Conservation (phyloP, 1,140 invertebrate species). For the Brachionus angularis region DNA sequence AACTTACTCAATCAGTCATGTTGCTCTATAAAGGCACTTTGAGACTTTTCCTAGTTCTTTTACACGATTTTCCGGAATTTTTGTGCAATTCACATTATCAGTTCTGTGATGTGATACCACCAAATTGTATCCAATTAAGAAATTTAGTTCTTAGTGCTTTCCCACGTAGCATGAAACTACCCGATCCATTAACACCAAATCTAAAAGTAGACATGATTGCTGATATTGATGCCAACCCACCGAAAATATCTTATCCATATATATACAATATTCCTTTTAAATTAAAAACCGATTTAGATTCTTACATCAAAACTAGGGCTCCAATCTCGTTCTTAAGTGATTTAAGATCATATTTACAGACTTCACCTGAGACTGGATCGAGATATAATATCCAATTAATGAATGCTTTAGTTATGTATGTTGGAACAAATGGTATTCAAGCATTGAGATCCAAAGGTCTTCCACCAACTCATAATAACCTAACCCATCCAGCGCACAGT, state of each 20-base stretch:
- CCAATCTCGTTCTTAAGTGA: slow-evolving; percentile 93
- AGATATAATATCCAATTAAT: slow-evolving; percentile 39
- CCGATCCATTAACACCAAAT: slow-evolving; percentile 95
- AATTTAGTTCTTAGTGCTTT: slow-evolving; percentile 96
- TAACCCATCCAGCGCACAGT: slow-evolving; percentile 89
- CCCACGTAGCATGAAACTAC: slow-evolving; percentile 91
- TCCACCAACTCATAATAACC: slow-evolving; percentile 69
- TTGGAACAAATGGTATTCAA: slow-evolving; percentile 62
- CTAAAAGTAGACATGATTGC: slow-evolving; percentile 81
- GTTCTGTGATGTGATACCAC: slow-evolving; percentile 98
- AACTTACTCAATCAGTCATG: slow-evolving; percentile 66
- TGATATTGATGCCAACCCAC: slow-evolving; percentile 73
- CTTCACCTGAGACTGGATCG: slow-evolving; percentile 13
- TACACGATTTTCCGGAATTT: slow-evolving; percentile 99
- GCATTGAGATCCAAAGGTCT: slow-evolving; percentile 67
- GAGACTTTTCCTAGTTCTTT: slow-evolving; percentile 84
- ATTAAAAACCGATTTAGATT: slow-evolving; percentile 90
- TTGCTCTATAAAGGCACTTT: slow-evolving; percentile 71
- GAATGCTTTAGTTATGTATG: slow-evolving; percentile 36
- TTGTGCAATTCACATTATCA: slow-evolving; percentile 97
- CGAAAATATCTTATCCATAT: slow-evolving; percentile 83
- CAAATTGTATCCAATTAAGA: slow-evolving; percentile 97
- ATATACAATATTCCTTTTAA: slow-evolving; percentile 74
- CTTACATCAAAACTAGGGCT: slow-evolving; percentile 85
- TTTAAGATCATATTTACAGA: slow-evolving; percentile 61